A percentile compares a stretch with the other conserved stretches of the same genome.
These are phyloP conservation scores for Silurus glanis DNA, from an alignment of 2,113 vertebrate species.

Conservation along the genomic window DNA sequence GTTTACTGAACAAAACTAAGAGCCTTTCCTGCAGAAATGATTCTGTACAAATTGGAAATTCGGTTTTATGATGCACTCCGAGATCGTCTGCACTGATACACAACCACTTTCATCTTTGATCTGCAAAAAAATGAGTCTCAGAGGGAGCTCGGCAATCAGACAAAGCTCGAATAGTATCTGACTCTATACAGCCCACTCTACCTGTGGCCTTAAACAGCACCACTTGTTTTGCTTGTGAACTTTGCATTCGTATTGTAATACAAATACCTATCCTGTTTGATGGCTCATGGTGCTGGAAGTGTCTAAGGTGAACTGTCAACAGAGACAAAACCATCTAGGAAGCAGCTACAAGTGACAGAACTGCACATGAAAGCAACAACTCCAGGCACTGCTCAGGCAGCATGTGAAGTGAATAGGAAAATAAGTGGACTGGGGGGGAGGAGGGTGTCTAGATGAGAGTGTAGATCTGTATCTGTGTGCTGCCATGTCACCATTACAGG, in stretches of 20 bases:
- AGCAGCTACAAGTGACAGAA: constrained; percentile 40
- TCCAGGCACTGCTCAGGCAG: constrained; percentile 22
- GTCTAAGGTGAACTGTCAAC: constrained; percentile 22
- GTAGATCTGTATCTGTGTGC: constrained; percentile 27
- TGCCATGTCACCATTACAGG: constrained; percentile 34
- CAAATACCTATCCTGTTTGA: constrained; percentile 47
- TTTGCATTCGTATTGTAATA: constrained; percentile 33
- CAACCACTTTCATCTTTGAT: constrained; percentile 28
- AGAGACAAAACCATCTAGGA: constrained; percentile 35
- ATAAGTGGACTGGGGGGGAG: neutral
- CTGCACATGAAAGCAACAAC: constrained; percentile 42
- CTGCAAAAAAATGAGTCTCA: constrained; percentile 19
- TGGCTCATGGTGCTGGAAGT: constrained; percentile 21
- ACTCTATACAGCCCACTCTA: constrained; percentile 27
- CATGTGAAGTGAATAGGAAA: constrained; percentile 33
- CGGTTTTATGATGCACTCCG: constrained; percentile 38
- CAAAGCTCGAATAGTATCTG: constrained; percentile 29
- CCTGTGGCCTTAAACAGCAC: constrained; percentile 18
- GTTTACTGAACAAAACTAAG: constrained; percentile 3
- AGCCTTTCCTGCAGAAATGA: constrained; percentile 19
- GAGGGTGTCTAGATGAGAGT: neutral
- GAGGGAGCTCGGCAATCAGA: constrained; percentile 41
- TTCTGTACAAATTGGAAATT: constrained; percentile 39
- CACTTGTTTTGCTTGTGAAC: constrained; percentile 40
- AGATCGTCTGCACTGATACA: constrained; percentile 39